A percentile compares a stretch with the other conserved stretches of the same genome.
phyloP scores from a whole-genome alignment of 2,113 vertebrate species.

The Brienomyrus brachyistius region DNA sequence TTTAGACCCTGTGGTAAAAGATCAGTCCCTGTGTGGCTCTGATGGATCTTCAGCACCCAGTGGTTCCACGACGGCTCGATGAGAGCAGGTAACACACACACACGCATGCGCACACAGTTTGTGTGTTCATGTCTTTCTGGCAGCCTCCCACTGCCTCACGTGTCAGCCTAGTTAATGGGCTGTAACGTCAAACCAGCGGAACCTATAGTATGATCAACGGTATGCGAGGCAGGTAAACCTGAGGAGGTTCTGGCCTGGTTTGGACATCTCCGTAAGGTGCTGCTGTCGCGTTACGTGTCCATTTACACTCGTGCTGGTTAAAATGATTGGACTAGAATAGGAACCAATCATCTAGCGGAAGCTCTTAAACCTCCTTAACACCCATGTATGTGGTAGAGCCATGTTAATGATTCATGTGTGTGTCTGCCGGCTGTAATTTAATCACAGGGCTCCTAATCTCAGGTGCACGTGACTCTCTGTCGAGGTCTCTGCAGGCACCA shows the following conservation, averaged over 20 bases:
- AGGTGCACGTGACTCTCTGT: neutral
- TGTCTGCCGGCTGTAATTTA: neutral
- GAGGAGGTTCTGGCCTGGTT: neutral
- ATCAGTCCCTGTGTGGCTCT: slow-evolving; percentile 80
- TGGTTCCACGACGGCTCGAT: slow-evolving; percentile 85
- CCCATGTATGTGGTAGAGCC: neutral
- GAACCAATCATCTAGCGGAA: neutral
- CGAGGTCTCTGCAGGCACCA: neutral
- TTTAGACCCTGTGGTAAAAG: slow-evolving; percentile 86
- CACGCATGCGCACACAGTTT: neutral
- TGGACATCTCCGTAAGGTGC: neutral
- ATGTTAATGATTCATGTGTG: slow-evolving; percentile 7
- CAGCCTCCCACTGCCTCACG: neutral
- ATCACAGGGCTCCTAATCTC: neutral
- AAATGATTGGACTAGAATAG: neutral
- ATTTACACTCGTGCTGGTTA: neutral
- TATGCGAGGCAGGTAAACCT: neutral
- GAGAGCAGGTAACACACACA: slow-evolving; percentile 58
- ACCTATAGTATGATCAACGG: neutral
- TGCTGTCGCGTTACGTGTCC: neutral
- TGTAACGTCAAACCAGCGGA: neutral
- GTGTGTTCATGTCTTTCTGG: neutral
- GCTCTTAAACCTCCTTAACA: neutral
- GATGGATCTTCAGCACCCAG: slow-evolving; percentile 85
- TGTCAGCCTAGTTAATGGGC: neutral